Evolutionary conservation across 2,113 vertebrate species (phyloP).

Genomic region (Clarias magur): DNA sequence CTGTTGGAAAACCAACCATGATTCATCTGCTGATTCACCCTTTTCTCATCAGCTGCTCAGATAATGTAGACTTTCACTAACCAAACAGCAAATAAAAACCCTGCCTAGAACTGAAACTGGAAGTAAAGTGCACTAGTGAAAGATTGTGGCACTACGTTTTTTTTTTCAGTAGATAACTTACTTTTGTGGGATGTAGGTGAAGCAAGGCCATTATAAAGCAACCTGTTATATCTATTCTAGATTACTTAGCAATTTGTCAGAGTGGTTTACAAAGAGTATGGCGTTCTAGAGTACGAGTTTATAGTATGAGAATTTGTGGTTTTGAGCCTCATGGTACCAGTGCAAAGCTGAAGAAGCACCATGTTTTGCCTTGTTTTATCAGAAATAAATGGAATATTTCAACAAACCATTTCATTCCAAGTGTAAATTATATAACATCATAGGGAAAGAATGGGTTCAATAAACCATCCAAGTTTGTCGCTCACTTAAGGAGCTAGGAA

Average conservation of each 20-base stretch:
- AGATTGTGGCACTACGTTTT: not conserved
- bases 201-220: not conserved
- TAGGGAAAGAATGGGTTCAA: not conserved
- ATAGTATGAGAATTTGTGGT: not conserved
- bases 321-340: not conserved
- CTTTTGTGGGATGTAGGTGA: not conserved
- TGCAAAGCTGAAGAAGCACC: not conserved
- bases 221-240: not conserved
- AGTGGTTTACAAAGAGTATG: not conserved
- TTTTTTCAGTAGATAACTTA: not conserved
- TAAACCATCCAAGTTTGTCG: not conserved
- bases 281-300: not conserved
- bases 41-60: conserved; percentile 12
- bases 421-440: not conserved
- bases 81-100: not conserved
- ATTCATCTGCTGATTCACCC: conserved; percentile 45
- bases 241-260: not conserved
- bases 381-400: not conserved
- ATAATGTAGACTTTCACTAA: not conserved
- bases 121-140: not conserved
- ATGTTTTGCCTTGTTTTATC: not conserved
- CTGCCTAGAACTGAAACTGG: not conserved
- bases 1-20: conserved; percentile 26
- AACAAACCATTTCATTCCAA: not conserved
- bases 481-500: not conserved